Conservation (phyloP, 2,797 vertebrate species). For the Characodon lateralis region DNA sequence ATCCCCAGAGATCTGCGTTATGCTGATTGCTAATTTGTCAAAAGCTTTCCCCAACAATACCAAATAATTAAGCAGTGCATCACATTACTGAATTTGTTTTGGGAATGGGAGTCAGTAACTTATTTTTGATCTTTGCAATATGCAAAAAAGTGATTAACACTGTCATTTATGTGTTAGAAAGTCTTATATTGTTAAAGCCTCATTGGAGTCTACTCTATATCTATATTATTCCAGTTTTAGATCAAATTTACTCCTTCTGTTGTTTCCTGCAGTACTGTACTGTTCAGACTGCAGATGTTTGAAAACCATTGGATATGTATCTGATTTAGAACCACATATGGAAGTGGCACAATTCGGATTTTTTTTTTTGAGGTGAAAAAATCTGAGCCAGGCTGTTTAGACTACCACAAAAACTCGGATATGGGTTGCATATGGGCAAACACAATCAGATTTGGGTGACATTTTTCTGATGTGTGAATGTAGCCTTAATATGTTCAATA, state of each 20-base stretch:
- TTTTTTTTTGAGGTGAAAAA: too few species aligned
- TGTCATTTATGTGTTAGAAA: constrained; percentile 38
- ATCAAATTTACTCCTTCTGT: neutral
- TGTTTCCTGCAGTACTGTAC: neutral
- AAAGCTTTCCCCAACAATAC: neutral
- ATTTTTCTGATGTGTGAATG: neutral
- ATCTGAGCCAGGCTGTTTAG: too few species aligned
- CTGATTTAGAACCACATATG: too few species aligned
- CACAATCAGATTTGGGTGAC: neutral
- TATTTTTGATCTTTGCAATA: constrained; percentile 19
- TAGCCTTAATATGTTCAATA: neutral
- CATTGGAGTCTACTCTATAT: neutral
- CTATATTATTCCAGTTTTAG: neutral
- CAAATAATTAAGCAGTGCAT: constrained; percentile 2
- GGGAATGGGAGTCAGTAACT: constrained; percentile 25
- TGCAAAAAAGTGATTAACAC: constrained; percentile 12
- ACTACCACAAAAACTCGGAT: too few species aligned
- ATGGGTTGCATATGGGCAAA: too few species aligned
- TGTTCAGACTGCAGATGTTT: too few species aligned
- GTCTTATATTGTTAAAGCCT: constrained; percentile 8
- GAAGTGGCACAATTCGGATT: too few species aligned
- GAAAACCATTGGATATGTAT: too few species aligned
- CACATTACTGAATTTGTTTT: constrained; percentile 6
- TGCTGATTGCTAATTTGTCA: neutral
- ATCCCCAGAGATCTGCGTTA: neutral